Evolutionary conservation across 2,888 invertebrate species (phyloP).

Genomic region (Chironomus tentans): DNA sequence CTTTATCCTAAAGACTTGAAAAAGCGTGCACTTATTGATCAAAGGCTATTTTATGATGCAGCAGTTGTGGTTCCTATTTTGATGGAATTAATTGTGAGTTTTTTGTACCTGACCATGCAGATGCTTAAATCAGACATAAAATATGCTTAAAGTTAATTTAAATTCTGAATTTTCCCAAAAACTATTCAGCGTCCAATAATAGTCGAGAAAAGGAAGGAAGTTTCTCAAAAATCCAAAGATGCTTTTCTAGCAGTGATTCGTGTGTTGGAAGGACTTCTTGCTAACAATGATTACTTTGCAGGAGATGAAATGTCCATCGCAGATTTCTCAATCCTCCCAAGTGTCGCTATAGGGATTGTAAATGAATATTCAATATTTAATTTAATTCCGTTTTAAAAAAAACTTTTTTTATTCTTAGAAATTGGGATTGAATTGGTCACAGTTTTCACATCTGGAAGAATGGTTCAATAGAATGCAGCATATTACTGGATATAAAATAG

Average conservation of each 20-base stretch:
- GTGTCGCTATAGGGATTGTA: conserved; percentile 32
- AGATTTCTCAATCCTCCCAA: conserved; percentile 40
- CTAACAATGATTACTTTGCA: conserved; percentile 37
- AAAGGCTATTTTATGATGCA: conserved; percentile 53
- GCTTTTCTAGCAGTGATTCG: conserved; percentile 43
- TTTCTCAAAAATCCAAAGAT: background rate
- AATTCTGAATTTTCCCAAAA: too few species aligned
- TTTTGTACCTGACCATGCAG: too few species aligned
- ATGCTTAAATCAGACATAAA: too few species aligned
- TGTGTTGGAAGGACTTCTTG: conserved; percentile 32
- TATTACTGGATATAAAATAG: too few species aligned
- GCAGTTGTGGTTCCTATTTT: conserved; percentile 50
- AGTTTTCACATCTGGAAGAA: background rate
- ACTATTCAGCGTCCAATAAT: background rate
- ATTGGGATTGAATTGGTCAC: background rate
- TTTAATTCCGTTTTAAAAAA: background rate
- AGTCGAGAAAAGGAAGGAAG: background rate
- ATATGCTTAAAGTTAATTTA: too few species aligned
- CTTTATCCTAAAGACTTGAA: conserved; percentile 53
- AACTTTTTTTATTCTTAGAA: background rate
- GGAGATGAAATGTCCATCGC: conserved; percentile 43
- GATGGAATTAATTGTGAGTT: conserved; percentile 35
- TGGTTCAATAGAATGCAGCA: background rate
- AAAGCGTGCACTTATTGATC: conserved; percentile 50
- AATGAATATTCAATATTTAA: background rate